phyloP scores from a whole-genome alignment of 2,888 invertebrate genomes.

The Crepidodera aurea region DNA sequence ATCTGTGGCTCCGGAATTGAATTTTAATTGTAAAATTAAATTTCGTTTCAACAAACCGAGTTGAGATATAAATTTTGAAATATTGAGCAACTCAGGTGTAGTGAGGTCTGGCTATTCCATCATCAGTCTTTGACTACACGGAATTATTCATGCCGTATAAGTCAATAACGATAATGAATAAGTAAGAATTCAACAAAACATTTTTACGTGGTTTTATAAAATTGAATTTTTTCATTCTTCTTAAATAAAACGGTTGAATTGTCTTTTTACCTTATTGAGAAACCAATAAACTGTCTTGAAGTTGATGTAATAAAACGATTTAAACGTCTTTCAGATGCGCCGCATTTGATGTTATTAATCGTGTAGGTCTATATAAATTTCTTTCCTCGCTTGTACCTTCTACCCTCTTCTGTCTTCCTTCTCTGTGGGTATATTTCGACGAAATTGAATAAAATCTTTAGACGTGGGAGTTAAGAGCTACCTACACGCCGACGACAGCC shows the following conservation, averaged over 20 bases:
- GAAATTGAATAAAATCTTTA: not conserved
- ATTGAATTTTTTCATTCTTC: too few relatives aligned
- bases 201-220: too few relatives aligned
- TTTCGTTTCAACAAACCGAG: too few relatives aligned
- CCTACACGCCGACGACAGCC: not conserved
- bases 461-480: not conserved
- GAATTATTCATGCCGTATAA: too few relatives aligned
- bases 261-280: not conserved
- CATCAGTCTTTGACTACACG: too few relatives aligned
- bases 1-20: too few relatives aligned
- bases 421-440: not conserved
- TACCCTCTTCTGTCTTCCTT: not conserved
- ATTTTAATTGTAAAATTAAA: too few relatives aligned
- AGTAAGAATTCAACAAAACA: too few relatives aligned
- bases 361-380: not conserved
- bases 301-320: not conserved
- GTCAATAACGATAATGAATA: too few relatives aligned
- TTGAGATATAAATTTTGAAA: too few relatives aligned
- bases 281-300: not conserved
- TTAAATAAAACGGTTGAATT: not conserved
- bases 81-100: too few relatives aligned
- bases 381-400: not conserved
- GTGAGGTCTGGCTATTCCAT: too few relatives aligned
- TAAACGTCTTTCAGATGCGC: not conserved
- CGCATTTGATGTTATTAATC: not conserved